Conservation (phyloP, 2,888 invertebrate genomes). For the Cantharis rustica region DNA sequence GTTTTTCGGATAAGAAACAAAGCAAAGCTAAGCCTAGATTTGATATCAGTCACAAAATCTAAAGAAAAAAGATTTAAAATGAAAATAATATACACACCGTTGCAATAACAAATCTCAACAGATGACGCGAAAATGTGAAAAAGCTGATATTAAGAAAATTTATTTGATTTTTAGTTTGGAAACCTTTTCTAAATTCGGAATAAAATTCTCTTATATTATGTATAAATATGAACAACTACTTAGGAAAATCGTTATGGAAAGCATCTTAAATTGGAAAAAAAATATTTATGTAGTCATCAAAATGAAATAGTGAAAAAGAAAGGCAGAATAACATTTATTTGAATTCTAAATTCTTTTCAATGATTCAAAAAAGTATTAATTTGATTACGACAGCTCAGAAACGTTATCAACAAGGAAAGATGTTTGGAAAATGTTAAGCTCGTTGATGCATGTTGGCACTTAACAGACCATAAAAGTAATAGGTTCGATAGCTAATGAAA, state of each 20-base stretch:
- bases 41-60: neutral
- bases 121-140: constrained; percentile 14
- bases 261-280: neutral
- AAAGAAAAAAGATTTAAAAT: neutral
- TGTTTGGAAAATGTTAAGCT: neutral
- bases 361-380: neutral
- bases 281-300: neutral
- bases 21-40: neutral
- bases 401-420: neutral
- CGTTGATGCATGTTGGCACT: neutral
- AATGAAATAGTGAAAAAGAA: neutral
- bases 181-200: neutral
- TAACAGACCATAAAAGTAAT: constrained; percentile 30
- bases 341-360: neutral
- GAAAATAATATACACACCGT: constrained; percentile 6
- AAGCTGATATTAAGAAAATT: constrained; percentile 8
- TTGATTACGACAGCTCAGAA: neutral
- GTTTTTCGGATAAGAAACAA: neutral
- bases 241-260: neutral
- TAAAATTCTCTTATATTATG: neutral
- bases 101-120: constrained; percentile 11
- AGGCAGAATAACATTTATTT: neutral
- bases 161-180: constrained; percentile 9
- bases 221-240: neutral
- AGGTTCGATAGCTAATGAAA: constrained; percentile 28